Percentiles rank a stretch among this genome's conserved stretches.
phyloP scores from a whole-genome alignment of 2,113 vertebrate genomes.

The Strix uralensis region DNA sequence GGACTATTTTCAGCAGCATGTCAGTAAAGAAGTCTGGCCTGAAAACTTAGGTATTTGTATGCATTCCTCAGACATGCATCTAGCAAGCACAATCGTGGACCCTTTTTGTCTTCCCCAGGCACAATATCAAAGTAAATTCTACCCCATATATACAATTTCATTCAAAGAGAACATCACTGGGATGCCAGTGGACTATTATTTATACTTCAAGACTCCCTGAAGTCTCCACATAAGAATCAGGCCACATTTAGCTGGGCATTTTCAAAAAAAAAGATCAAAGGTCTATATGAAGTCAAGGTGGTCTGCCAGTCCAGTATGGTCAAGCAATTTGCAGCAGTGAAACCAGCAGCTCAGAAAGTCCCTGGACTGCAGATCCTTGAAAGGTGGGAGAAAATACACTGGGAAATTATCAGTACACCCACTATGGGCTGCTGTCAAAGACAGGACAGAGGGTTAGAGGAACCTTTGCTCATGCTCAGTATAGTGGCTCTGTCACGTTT shows the following conservation, averaged over 20 bases:
- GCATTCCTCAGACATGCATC: background rate
- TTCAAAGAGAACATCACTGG: background rate
- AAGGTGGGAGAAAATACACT: background rate
- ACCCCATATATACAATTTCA: background rate
- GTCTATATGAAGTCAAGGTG: background rate
- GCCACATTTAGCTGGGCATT: background rate
- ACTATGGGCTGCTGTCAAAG: background rate
- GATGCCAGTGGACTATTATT: background rate
- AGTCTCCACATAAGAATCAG: background rate
- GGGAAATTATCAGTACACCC: background rate
- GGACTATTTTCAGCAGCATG: background rate
- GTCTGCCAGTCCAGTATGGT: background rate
- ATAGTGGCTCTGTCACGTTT: background rate
- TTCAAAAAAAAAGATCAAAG: background rate
- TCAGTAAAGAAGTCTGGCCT: background rate
- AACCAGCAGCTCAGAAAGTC: background rate
- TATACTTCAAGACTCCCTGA: background rate
- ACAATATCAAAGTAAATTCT: background rate
- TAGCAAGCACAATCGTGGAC: background rate
- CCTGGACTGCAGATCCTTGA: background rate
- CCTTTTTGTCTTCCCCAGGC: background rate
- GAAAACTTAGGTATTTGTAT: background rate
- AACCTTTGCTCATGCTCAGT: background rate
- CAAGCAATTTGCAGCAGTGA: background rate
- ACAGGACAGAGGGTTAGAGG: background rate